A percentile compares a stretch with the other conserved stretches of the same genome.
Conservation (phyloP, 2,888 invertebrate genomes). For the Phaedon cochleariae region DNA sequence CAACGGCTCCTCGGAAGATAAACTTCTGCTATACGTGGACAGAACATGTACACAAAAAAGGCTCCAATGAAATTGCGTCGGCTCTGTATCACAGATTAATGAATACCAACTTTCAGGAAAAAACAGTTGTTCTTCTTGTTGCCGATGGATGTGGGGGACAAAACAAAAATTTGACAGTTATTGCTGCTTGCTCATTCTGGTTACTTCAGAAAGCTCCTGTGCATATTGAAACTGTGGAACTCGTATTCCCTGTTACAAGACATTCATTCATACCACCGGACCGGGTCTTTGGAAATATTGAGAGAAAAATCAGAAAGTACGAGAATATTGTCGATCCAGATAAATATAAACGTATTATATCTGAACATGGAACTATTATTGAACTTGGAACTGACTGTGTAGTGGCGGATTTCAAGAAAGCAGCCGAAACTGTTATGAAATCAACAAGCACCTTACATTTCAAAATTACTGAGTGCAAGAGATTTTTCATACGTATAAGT, state of each 20-base stretch:
- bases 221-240: constrained; percentile 29
- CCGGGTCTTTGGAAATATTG: constrained; percentile 35
- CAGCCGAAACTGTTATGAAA: neutral
- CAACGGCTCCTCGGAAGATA: too few species aligned
- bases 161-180: constrained; percentile 49
- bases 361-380: constrained; percentile 26
- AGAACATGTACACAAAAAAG: too few species aligned
- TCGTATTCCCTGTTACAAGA: constrained; percentile 32
- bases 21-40: too few species aligned
- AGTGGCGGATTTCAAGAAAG: constrained; percentile 31
- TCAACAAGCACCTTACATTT: neutral
- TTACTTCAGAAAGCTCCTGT: constrained; percentile 34
- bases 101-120: too few species aligned
- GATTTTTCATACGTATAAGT: neutral
- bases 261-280: constrained; percentile 23
- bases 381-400: constrained; percentile 21
- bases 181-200: constrained; percentile 44
- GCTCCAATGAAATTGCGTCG: too few species aligned
- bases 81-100: too few species aligned
- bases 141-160: constrained; percentile 52
- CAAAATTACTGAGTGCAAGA: neutral
- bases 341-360: constrained; percentile 27
- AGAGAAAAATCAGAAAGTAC: constrained; percentile 29
- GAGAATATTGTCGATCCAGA: constrained; percentile 28
- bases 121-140: constrained; percentile 41